Evolutionary conservation across 2,888 invertebrate genomes (phyloP).

Genomic region (Aelia acuminata): DNA sequence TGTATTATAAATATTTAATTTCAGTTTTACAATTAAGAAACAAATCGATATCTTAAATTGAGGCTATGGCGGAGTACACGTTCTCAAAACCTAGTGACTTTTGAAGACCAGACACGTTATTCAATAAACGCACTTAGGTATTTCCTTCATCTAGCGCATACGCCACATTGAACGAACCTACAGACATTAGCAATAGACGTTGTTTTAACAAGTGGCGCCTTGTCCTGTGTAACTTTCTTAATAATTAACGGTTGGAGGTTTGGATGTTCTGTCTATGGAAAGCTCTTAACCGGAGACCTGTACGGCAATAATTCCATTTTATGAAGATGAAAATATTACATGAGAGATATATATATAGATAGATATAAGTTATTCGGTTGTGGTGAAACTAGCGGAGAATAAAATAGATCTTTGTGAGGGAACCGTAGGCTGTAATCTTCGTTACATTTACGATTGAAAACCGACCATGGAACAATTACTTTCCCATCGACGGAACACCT

Average conservation of each 20-base stretch:
- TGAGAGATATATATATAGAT: neutral
- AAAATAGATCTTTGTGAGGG: conserved; percentile 22
- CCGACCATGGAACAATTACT: conserved; percentile 48
- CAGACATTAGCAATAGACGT: neutral
- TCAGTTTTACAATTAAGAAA: neutral
- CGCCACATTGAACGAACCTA: too few relatives aligned
- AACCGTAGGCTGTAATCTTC: conserved; percentile 37
- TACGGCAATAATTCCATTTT: conserved; percentile 25
- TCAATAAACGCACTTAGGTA: neutral
- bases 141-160: neutral
- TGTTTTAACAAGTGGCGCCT: neutral
- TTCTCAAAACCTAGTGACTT: conserved; percentile 24
- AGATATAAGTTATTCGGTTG: conserved; percentile 29
- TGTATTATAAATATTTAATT: too few relatives aligned
- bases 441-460: conserved; percentile 48
- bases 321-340: conserved; percentile 10
- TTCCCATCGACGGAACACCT: conserved; percentile 6
- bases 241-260: neutral
- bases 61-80: neutral
- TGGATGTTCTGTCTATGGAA: neutral
- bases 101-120: conserved; percentile 21
- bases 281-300: neutral
- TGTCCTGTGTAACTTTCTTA: neutral
- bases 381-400: conserved; percentile 33
- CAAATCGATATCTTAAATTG: neutral